Evolutionary conservation across 1,140 invertebrate species (phyloP), one percentile per base, ranked within the genome.

Genomic region (Drosophila miranda): DNA sequence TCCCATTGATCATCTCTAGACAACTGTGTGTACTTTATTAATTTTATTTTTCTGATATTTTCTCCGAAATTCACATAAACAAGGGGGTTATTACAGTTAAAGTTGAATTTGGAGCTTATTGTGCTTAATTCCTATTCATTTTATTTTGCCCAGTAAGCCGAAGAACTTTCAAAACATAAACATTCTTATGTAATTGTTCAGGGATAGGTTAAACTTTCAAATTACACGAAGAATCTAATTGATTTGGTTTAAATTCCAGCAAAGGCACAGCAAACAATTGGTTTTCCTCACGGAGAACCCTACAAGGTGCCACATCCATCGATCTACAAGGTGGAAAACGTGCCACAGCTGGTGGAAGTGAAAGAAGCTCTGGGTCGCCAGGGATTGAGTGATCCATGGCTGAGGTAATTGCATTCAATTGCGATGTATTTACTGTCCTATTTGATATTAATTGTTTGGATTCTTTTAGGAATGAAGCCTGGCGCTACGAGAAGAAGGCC

Each of bases 351-450:
- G 41, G 58, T 93, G 60, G 80, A 91, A 64, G 90, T 95, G 0
- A 92, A 94, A 89, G 89, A 93, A 60, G 91, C 92, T 6, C 91
- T 97, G 28, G 94, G 92, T 1, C 88, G 92, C 13, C 92, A 93
- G 81, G 95, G 95, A 14, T 78, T 97, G 0, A 95, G 93, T 71
- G 95, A 97, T 92, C 96, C 96, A 7, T 97, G 96, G 96, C 83
- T 96, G 1, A 93, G 95, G 94, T 94, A 76, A 89, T 55, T 8
- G 1, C 5, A 49, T 30, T 0, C 2, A n/a, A 11, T 16, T 14
- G 8, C 2, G 0, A 5, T 11, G 2, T 2, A 7, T 26, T 16
- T 38, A 0, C 0, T 11, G 1, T 21, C 1, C 0, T 42, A 13
- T 42, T 8, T 53, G 55, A 49, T 23, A 9, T 21, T 41, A 5